phyloP scores from a whole-genome alignment of 2,113 vertebrate genomes.

The Phyllostomus discolor region DNA sequence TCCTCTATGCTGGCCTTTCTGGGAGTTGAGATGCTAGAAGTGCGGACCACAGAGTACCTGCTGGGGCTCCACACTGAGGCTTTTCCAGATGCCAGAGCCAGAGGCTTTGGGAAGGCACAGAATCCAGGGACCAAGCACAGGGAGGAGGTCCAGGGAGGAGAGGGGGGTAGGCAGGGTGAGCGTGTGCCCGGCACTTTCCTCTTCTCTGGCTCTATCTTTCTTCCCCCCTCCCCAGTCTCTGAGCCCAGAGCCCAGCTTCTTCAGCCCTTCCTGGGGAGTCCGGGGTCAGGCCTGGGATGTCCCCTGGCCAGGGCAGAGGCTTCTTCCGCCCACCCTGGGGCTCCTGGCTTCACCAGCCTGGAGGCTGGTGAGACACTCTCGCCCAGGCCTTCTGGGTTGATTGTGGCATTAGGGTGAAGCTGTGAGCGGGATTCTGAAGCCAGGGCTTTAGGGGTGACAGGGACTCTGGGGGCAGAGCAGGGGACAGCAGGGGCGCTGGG shows the following conservation, averaged over 20 bases:
- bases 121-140: background rate
- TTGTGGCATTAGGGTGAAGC: background rate
- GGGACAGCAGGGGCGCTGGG: background rate
- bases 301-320: background rate
- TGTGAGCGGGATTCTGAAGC: background rate
- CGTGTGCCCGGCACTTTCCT: fast-evolving
- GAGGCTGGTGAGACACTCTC: background rate
- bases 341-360: background rate
- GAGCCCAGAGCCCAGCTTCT: background rate
- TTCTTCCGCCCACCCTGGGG: background rate
- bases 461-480: background rate
- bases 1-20: background rate
- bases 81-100: background rate
- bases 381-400: background rate
- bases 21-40: background rate
- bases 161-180: background rate
- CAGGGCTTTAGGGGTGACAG: background rate
- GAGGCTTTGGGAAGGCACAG: background rate
- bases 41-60: background rate
- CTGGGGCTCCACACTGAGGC: background rate
- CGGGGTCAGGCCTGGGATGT: background rate
- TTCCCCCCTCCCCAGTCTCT: background rate
- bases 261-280: too few species aligned
- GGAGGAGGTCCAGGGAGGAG: background rate
- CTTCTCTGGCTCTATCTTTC: background rate